Evolutionary conservation across 1,140 invertebrate species (phyloP).

Genomic region (Leucophenga varia): DNA sequence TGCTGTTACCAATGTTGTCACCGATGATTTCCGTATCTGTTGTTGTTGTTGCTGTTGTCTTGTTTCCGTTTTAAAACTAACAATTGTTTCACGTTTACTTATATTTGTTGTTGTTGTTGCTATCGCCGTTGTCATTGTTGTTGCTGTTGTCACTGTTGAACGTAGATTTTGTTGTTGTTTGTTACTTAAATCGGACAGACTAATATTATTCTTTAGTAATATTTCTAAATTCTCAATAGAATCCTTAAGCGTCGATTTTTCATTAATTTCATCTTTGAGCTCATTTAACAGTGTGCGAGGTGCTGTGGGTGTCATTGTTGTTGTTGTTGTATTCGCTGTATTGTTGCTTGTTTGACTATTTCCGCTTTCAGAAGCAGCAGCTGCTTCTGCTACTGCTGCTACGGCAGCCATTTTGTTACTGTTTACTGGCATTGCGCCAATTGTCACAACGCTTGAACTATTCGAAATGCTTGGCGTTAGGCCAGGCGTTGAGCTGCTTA

Average conservation of each 20-base stretch:
- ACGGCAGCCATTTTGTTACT: conserved; percentile 25
- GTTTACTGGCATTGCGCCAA: conserved; percentile 32
- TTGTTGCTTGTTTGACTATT: conserved; percentile 6
- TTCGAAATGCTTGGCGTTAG: conserved; percentile 49
- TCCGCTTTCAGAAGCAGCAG: no score
- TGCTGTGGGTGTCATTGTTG: conserved; percentile 13
- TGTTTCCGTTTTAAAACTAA: no score
- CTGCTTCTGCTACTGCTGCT: no score
- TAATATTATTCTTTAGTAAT: conserved; percentile 54
- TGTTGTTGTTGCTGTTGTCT: no score
- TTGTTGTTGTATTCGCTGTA: conserved; percentile 11
- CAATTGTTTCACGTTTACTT: no score
- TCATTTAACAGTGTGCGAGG: conserved; percentile 39
- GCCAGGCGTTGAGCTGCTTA: conserved; percentile 40
- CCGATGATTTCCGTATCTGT: no score
- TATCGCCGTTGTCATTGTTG: not conserved
- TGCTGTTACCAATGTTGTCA: conserved; percentile 8
- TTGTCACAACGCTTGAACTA: conserved; percentile 49
- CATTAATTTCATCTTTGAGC: conserved; percentile 40
- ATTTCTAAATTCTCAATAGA: conserved; percentile 56
- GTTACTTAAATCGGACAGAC: conserved; percentile 50
- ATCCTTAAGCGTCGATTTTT: conserved; percentile 42
- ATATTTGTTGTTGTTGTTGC: conserved; percentile 25
- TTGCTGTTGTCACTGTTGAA: conserved; percentile 2
- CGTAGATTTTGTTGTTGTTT: conserved; percentile 51